A percentile compares a stretch with the other conserved stretches of the same genome.
phyloP scores from a whole-genome alignment of 1,140 invertebrate species.

The Calliphora vicina region DNA sequence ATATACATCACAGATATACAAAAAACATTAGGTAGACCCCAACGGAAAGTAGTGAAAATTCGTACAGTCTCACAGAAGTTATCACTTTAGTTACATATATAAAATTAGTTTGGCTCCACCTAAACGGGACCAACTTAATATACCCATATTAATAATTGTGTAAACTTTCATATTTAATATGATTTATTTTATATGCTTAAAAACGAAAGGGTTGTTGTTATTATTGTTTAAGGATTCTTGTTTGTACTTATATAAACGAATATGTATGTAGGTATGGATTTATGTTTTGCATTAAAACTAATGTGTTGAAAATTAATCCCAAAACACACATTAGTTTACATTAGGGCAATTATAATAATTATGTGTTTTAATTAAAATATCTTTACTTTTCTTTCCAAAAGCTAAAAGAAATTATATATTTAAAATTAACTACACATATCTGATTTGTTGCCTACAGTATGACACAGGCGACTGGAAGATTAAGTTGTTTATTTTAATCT shows the following conservation, averaged over 20 bases:
- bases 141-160: neutral
- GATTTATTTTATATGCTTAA: neutral
- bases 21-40: too few species aligned
- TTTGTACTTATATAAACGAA: neutral
- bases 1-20: too few species aligned
- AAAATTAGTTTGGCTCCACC: too few species aligned
- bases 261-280: neutral
- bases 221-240: neutral
- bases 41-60: too few species aligned
- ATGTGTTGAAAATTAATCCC: constrained; percentile 22
- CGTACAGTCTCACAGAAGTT: too few species aligned
- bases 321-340: constrained; percentile 12
- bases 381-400: neutral
- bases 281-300: neutral
- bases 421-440: too few species aligned
- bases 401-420: too few species aligned
- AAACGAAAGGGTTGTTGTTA: neutral
- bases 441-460: too few species aligned
- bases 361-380: neutral
- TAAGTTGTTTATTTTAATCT: too few species aligned
- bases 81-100: too few species aligned
- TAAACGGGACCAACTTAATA: neutral
- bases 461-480: too few species aligned
- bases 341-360: constrained; percentile 18
- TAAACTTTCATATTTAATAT: neutral